Percentiles rank a stretch among this genome's conserved stretches.
These are phyloP conservation scores for Pteropus alecto DNA, from an alignment of 2,113 vertebrate genomes.

Conservation along the genomic window DNA sequence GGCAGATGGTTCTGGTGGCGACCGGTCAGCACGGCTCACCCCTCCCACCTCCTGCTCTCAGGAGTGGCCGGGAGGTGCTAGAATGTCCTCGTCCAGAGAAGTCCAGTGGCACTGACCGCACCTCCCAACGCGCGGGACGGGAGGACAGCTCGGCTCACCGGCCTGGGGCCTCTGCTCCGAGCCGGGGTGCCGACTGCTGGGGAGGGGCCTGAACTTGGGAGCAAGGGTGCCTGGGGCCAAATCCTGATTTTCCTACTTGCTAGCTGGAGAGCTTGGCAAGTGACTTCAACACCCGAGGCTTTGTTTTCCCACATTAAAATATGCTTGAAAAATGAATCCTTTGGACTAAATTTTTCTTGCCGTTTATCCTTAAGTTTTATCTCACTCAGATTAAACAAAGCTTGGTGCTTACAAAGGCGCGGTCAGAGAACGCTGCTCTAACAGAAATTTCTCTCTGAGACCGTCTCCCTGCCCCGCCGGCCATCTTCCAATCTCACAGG, in stretches of 20 bases:
- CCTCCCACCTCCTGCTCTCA: background rate
- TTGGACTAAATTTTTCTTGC: too few relatives aligned
- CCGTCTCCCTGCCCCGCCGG: fast-evolving
- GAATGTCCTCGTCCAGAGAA: background rate
- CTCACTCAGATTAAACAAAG: background rate
- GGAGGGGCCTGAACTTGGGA: background rate
- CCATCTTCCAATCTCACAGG: background rate
- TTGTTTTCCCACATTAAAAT: background rate
- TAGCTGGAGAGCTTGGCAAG: background rate
- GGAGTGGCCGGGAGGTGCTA: background rate
- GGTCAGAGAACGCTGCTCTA: background rate
- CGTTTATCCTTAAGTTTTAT: background rate
- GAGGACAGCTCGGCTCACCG: too few relatives aligned
- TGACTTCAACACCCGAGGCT: background rate
- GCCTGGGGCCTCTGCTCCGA: background rate
- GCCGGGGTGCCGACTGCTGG: background rate
- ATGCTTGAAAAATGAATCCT: background rate
- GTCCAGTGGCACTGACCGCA: fast-evolving
- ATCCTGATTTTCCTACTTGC: background rate
- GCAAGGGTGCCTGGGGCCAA: background rate
- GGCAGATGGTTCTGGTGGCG: background rate
- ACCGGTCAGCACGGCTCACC: too few relatives aligned
- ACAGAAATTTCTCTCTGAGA: background rate
- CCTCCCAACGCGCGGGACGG: fast-evolving
- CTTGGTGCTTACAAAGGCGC: background rate